Conservation (phyloP, 2,888 invertebrate genomes). For the Merodon equestris region DNA sequence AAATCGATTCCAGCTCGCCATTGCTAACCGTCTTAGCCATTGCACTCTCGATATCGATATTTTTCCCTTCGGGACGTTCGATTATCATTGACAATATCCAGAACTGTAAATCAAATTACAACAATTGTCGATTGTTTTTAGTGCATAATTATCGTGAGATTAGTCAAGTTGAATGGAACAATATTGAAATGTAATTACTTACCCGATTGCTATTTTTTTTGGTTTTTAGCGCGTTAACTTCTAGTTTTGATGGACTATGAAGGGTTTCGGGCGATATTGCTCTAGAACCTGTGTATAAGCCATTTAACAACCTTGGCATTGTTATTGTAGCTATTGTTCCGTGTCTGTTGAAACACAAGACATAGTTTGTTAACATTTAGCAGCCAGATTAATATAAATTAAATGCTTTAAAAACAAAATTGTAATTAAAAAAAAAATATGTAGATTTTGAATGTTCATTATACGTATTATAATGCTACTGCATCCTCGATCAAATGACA, state of each 20-base stretch:
- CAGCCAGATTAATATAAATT: too few species aligned
- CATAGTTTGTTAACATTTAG: too few species aligned
- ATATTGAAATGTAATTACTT: conserved; percentile 32
- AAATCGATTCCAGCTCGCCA: conserved; percentile 73
- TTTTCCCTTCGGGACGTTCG: conserved; percentile 74
- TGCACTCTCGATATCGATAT: conserved; percentile 73
- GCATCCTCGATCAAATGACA: too few species aligned
- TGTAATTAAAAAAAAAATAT: too few species aligned
- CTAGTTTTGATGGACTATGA: conserved; percentile 72
- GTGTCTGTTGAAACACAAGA: too few species aligned
- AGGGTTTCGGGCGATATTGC: conserved; percentile 73
- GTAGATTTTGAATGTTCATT: too few species aligned
- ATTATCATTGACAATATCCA: conserved; percentile 78
- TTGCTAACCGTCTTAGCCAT: conserved; percentile 16
- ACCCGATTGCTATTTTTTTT: conserved; percentile 73
- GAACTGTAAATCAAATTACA: conserved; percentile 70
- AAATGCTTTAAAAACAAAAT: too few species aligned
- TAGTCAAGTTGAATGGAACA: background rate
- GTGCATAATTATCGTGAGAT: conserved; percentile 7
- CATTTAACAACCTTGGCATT: conserved; percentile 74
- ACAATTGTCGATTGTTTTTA: conserved; percentile 2
- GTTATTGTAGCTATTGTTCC: conserved; percentile 44
- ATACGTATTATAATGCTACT: too few species aligned
- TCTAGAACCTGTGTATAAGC: conserved; percentile 69
- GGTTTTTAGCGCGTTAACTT: conserved; percentile 70